Conservation (phyloP, 2,113 vertebrate genomes). For the Nanorana parkeri region DNA sequence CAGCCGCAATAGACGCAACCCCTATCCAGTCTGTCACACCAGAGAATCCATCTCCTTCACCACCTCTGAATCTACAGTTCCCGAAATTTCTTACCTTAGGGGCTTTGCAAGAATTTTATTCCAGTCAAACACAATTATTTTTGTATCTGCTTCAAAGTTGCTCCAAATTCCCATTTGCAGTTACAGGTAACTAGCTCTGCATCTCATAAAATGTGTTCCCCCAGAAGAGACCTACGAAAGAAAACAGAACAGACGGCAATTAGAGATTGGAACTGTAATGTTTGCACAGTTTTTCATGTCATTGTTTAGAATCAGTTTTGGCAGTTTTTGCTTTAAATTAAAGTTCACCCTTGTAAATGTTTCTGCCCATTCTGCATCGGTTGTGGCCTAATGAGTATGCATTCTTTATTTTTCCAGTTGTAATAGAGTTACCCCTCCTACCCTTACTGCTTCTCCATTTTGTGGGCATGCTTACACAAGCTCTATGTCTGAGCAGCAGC, state of each 20-base stretch:
- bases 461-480: too few species aligned
- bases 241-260: slow-evolving; percentile 65
- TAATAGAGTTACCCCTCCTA: too few species aligned
- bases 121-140: slow-evolving; percentile 74
- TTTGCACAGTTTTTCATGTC: slow-evolving; percentile 52
- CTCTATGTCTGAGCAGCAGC: not conserved
- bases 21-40: not conserved
- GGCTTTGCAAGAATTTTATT: slow-evolving; percentile 69
- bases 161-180: slow-evolving; percentile 71
- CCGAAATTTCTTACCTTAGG: slow-evolving; percentile 75
- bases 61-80: not conserved
- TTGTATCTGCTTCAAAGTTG: slow-evolving; percentile 66
- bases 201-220: slow-evolving; percentile 64
- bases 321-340: slow-evolving; percentile 14
- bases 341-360: too few species aligned
- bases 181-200: slow-evolving; percentile 69
- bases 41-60: not conserved
- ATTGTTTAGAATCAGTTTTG: slow-evolving; percentile 60
- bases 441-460: too few species aligned
- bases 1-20: not conserved
- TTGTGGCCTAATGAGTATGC: too few species aligned
- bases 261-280: slow-evolving; percentile 61
- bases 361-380: too few species aligned
- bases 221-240: slow-evolving; percentile 67
- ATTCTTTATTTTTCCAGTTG: too few species aligned